These are phyloP conservation scores for Nycticorax nycticorax DNA, from an alignment of 2,113 vertebrate species.

Conservation along the genomic window DNA sequence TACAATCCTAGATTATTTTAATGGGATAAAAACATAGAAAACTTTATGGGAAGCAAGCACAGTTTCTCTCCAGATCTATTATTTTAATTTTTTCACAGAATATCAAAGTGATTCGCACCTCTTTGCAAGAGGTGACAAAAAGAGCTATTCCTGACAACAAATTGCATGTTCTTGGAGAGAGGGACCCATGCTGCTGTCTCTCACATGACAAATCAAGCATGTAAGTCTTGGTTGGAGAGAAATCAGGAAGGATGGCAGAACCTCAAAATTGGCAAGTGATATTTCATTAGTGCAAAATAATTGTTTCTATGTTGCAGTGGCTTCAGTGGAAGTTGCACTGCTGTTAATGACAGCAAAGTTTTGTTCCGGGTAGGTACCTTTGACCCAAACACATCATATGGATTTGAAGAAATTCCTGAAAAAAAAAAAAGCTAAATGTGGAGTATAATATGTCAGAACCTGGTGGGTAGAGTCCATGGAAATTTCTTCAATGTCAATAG, in stretches of 20 bases:
- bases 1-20: neutral
- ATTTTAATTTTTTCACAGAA: neutral
- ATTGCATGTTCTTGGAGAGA: neutral
- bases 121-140: neutral
- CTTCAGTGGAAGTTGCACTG: neutral
- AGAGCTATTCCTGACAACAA: neutral
- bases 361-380: neutral
- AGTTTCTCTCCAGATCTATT: neutral
- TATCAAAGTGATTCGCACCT: neutral
- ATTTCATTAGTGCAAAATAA: neutral
- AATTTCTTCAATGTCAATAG: conserved; percentile 6
- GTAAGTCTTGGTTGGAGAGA: neutral
- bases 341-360: neutral
- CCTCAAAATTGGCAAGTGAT: neutral
- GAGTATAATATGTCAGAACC: neutral
- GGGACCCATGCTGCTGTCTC: neutral
- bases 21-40: neutral
- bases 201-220: neutral
- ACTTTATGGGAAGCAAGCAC: neutral
- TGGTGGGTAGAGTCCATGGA: neutral
- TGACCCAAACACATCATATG: neutral
- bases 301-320: too few species aligned
- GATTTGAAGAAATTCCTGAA: neutral
- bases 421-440: neutral
- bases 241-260: neutral